phyloP scores from a whole-genome alignment of 53 echinoderm and acorn worm species.

The Paelopatides confundens region DNA sequence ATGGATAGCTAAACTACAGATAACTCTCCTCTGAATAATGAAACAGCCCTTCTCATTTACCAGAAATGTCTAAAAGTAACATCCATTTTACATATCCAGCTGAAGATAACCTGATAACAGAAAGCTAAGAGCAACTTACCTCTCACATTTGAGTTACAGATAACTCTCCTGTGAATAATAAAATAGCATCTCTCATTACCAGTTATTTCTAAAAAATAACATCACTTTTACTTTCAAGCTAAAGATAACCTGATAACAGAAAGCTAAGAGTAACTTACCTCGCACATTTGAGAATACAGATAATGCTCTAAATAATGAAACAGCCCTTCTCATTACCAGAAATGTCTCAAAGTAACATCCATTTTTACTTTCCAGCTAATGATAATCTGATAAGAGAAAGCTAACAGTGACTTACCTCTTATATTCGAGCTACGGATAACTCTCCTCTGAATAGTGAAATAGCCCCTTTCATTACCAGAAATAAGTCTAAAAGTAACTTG shows the following conservation, averaged over 20 bases:
- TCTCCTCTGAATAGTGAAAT: constrained; percentile 60
- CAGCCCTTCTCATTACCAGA: too few species aligned
- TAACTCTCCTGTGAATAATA: too few species aligned
- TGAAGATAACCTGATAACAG: neutral
- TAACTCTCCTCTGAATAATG: too few species aligned
- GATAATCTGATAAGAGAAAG: neutral
- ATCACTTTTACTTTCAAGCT: too few species aligned
- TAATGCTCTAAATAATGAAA: too few species aligned
- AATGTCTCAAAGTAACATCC: too few species aligned
- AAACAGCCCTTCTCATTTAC: neutral
- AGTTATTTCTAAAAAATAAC: neutral
- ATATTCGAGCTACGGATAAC: neutral
- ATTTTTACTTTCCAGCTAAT: too few species aligned
- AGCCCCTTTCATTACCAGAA: constrained; percentile 74
- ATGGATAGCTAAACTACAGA: neutral
- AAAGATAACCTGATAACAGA: neutral
- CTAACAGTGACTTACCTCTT: constrained; percentile 5
- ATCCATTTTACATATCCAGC: too few species aligned
- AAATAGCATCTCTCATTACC: neutral
- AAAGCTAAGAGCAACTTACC: neutral
- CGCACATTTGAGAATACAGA: neutral
- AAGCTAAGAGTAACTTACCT: neutral
- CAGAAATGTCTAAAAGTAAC: neutral
- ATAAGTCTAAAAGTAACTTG: constrained; percentile 44
- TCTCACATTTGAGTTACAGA: neutral